Conservation (phyloP, 2,888 invertebrate species). For the Phymatocera aterrima region DNA sequence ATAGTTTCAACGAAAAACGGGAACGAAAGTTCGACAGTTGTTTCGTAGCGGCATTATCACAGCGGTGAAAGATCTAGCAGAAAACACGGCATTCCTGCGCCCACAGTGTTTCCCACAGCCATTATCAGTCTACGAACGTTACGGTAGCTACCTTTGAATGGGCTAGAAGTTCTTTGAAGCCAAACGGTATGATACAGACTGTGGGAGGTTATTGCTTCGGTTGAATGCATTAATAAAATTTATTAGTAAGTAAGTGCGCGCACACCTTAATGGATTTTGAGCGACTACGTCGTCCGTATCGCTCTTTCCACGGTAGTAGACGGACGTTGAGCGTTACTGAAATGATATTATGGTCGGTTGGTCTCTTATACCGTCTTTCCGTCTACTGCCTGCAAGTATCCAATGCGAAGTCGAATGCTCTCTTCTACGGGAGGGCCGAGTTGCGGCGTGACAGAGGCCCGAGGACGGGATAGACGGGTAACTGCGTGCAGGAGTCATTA, state of each 20-base stretch:
- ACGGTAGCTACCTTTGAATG: slow-evolving; percentile 12
- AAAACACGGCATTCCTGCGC: neutral
- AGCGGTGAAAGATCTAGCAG: neutral
- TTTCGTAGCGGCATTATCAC: too few relatives aligned
- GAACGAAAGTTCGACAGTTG: neutral
- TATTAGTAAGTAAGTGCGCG: slow-evolving; percentile 66
- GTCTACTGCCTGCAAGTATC: slow-evolving; percentile 5
- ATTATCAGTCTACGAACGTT: neutral
- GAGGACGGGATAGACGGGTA: slow-evolving; percentile 42
- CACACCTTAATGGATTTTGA: slow-evolving; percentile 70
- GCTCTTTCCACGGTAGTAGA: slow-evolving; percentile 51
- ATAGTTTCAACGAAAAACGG: neutral
- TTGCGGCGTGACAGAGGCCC: slow-evolving; percentile 42
- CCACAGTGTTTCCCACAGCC: neutral
- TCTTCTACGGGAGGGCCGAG: slow-evolving; percentile 16
- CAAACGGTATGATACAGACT: slow-evolving; percentile 5
- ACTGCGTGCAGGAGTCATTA: slow-evolving; percentile 44
- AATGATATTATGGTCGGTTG: slow-evolving; percentile 50
- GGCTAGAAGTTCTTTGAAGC: slow-evolving; percentile 5
- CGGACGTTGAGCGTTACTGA: slow-evolving; percentile 50
- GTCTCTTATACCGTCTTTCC: neutral
- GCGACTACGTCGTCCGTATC: slow-evolving; percentile 46
- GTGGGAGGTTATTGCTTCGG: slow-evolving; percentile 64
- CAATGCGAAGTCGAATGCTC: slow-evolving; percentile 15
- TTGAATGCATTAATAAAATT: slow-evolving; percentile 72